Conservation (phyloP, 2,888 invertebrate genomes). For the Ectemnius lituratus region DNA sequence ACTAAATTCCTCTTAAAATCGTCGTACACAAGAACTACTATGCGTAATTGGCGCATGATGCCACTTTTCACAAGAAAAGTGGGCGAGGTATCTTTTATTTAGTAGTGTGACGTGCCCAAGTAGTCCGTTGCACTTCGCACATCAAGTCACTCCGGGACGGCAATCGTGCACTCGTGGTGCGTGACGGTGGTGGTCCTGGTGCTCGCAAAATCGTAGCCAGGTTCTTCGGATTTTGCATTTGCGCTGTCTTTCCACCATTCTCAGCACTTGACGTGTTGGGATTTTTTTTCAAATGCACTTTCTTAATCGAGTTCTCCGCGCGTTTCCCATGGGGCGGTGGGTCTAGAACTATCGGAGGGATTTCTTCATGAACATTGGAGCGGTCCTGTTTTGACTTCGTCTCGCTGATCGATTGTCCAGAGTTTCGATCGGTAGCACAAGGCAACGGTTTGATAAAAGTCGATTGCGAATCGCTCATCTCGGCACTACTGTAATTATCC, state of each 20-base stretch:
- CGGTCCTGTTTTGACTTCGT: constrained; percentile 52
- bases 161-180: constrained; percentile 91
- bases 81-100: constrained; percentile 80
- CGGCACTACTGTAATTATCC: constrained; percentile 69
- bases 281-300: constrained; percentile 31
- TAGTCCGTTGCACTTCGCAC: constrained; percentile 88
- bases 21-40: constrained; percentile 27
- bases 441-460: constrained; percentile 75
- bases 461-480: constrained; percentile 64
- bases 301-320: constrained; percentile 33
- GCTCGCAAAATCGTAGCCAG: constrained; percentile 66
- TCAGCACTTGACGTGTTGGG: constrained; percentile 17
- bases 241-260: constrained; percentile 12
- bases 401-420: constrained; percentile 28
- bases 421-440: constrained; percentile 54
- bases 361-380: constrained; percentile 59
- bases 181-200: constrained; percentile 69
- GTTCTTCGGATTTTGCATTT: constrained; percentile 36
- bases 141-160: constrained; percentile 92
- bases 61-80: constrained; percentile 6
- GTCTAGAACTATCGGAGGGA: constrained; percentile 69
- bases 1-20: neutral
- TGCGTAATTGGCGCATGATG: constrained; percentile 9
- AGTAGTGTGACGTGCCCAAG: constrained; percentile 93
- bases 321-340: constrained; percentile 68